Conservation (phyloP, 2,797 vertebrate genomes). For the Parauchenoglanis ngamensis region DNA sequence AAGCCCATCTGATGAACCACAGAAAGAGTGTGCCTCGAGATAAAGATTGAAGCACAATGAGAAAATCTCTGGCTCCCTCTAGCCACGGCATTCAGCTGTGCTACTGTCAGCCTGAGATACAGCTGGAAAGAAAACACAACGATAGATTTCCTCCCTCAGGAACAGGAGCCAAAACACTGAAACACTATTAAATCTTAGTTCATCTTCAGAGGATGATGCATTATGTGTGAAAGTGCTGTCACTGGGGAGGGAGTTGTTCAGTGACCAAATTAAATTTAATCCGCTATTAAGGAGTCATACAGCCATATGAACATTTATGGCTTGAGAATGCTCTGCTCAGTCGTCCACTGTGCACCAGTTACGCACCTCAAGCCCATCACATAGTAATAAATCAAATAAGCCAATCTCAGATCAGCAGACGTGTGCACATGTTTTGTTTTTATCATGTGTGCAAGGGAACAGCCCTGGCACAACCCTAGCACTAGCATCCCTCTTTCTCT, state of each 20-base stretch:
- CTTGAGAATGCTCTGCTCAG: background rate
- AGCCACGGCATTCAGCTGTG: slow-evolving; percentile 35
- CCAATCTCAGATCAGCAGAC: slow-evolving; percentile 42
- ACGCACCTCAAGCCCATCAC: background rate
- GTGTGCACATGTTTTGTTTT: slow-evolving; percentile 44
- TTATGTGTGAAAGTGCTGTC: slow-evolving; percentile 18
- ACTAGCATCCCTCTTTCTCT: slow-evolving; percentile 13
- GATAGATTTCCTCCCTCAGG: slow-evolving; percentile 45
- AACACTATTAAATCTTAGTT: slow-evolving; percentile 24
- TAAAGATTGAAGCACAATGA: background rate
- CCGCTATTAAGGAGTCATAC: slow-evolving; percentile 3
- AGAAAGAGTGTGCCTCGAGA: background rate
- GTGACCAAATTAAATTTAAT: slow-evolving; percentile 30
- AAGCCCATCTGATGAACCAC: background rate
- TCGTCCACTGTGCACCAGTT: background rate
- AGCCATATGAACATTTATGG: background rate
- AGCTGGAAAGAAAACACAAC: slow-evolving; percentile 1
- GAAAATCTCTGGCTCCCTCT: slow-evolving; percentile 58
- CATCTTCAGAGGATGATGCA: slow-evolving; percentile 30
- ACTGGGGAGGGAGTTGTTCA: slow-evolving; percentile 12
- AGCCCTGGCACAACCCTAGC: slow-evolving; percentile 4
- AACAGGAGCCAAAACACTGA: slow-evolving; percentile 38
- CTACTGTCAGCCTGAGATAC: slow-evolving; percentile 19
- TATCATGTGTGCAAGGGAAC: slow-evolving; percentile 20
- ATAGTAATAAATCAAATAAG: slow-evolving; percentile 24